Base-by-base conservation (phyloP, 2,888 invertebrate species). In the Pristionchus maxplancki region DNA sequence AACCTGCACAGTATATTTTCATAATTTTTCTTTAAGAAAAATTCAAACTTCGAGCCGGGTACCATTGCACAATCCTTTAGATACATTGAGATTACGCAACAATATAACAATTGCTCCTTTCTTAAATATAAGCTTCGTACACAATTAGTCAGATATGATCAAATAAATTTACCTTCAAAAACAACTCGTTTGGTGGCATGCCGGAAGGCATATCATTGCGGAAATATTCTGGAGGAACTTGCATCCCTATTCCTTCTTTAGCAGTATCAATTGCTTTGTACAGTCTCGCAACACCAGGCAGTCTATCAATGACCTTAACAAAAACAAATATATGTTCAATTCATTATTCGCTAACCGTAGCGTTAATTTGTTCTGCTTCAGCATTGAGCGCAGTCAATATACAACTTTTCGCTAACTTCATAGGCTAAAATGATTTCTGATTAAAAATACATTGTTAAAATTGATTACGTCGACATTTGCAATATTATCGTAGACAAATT, bases 191-290 rank as follows among this genome's bases (percentile, higher is more conserved):
- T 3, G 62, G 84, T 1, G 84, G 84, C 62, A 84, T 62, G 17
- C 84, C 84, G 13, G 37, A n/a, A 1, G 34, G 58, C 62, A 58
- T 62, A 24, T 84, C 62, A 20, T 62, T 9, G 3, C 48, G 34
- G 20, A 62, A 84, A 50, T 84, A 37, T 24, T 84, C 84, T 13
- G 84, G 62, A 24, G 37, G 34, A 20, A 34, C 1, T 53, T 84
- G 58, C 34, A 84, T 20, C 11, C 84, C 84, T 3, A 24, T 24
- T 62, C 84, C 84, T 13, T 58, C 34, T 34, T 37, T 34, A 1
- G 84, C 62, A 9, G 58, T 62, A 62, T 84, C 84, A n/a, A 62
- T 84, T 6, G 84, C 24, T 8, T 9, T 1, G 24, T 84, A 84
- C 0, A 5, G 9, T n/a, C 1, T 53, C 9, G 9, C 4, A 2